These are phyloP conservation scores for Sebastes glaucus DNA, from an alignment of 2,797 vertebrate species.

Conservation along the genomic window DNA sequence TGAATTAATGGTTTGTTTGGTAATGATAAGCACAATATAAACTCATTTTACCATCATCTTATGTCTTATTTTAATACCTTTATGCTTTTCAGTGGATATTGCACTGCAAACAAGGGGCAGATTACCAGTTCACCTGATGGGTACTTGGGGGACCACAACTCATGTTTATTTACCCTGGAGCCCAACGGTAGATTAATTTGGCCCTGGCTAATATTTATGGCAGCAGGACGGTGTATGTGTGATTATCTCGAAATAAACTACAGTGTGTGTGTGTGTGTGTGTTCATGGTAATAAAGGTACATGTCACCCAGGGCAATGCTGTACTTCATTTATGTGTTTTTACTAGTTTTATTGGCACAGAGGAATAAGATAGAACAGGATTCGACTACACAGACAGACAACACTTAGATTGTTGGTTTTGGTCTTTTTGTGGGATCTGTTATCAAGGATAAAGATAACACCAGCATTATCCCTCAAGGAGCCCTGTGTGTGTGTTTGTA, in stretches of 20 bases:
- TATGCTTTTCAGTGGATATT: background rate
- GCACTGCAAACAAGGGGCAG: background rate
- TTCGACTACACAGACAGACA: background rate
- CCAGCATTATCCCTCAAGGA: too few relatives aligned
- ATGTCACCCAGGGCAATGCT: background rate
- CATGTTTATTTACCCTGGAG: background rate
- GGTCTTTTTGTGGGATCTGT: too few relatives aligned
- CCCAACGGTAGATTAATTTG: background rate
- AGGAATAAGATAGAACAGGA: background rate
- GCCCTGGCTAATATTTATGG: background rate
- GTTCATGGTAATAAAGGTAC: background rate
- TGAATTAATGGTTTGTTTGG: background rate
- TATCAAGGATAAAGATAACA: too few relatives aligned
- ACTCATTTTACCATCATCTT: background rate
- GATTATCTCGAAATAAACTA: background rate
- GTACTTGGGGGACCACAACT: background rate
- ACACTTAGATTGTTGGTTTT: too few relatives aligned
- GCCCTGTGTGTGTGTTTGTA: background rate
- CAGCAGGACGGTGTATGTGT: background rate
- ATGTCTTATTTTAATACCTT: background rate
- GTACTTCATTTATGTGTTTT: background rate
- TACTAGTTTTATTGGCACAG: background rate
- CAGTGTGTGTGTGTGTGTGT: background rate
- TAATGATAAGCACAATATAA: background rate
- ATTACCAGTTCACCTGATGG: background rate